Evolutionary conservation across 2,113 vertebrate species (phyloP), one percentile per base, ranked within the genome.

Genomic region (Petrocephalus zakoni): DNA sequence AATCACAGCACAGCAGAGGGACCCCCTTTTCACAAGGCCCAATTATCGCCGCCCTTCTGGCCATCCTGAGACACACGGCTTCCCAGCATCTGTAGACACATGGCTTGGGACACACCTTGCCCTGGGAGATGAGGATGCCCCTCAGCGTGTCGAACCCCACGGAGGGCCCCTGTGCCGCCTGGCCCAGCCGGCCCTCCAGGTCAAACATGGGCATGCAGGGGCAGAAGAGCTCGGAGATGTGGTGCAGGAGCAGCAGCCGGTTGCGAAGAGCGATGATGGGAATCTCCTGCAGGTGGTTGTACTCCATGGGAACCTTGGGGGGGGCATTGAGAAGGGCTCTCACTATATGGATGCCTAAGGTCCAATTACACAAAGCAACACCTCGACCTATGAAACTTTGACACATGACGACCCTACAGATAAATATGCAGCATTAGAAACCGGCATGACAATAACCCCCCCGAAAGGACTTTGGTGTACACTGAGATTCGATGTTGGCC

Each of bases 131-230:
- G 85, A 99, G 95, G 93, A 99, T 99, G 75, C 98, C 98, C 9
- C 98, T 94, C 1, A 99, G 96, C 0, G 98, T 97, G 92, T 98
- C 97, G 72, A 99, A 98, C 0, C 98, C 98, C 90, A 99, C 96
- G 0, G 97, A 96, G 2, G 98, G 97, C 47, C 98, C 98, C 0
- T 98, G 98, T 5, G 97, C 97, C 0, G 97, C 96, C 93, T 99
- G 98, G 11, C 97, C 97, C 5, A 98, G 97, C 7, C 96, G 96
- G 21, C 98, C 98, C 94, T 99, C 98, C 72, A 99, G 96, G 94
- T 99, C 97, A 25, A 99, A 99, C 98, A 99, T 99, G 52, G 98
- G 98, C 92, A 99, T 99, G 88, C 98, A 99, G 37, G 98, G 98
- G 91, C 98, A 99, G 94, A 99, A 99, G 87, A 99, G 97, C 92